Evolutionary conservation across 2,113 vertebrate genomes (phyloP).

Genomic region (Xenopus laevis): DNA sequence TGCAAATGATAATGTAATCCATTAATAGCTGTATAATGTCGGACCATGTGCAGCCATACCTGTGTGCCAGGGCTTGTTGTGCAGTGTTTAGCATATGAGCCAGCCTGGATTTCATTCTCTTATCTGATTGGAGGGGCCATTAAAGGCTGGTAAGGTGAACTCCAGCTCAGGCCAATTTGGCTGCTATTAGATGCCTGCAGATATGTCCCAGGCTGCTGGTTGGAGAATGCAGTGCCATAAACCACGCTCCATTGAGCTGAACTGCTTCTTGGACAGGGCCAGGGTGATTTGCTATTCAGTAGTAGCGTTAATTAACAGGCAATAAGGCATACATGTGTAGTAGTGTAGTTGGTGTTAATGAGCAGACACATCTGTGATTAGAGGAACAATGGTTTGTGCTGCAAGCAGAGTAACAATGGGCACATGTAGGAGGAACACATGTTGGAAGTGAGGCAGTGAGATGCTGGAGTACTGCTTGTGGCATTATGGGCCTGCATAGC

Average conservation of each 20-base stretch:
- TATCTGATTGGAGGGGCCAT: constrained; percentile 49
- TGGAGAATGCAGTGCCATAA: constrained; percentile 58
- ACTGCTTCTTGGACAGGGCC: constrained; percentile 41
- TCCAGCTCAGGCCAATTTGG: constrained; percentile 60
- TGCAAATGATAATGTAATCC: background rate
- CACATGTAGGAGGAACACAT: too few species aligned
- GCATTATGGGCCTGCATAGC: too few species aligned
- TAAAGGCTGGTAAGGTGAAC: constrained; percentile 57
- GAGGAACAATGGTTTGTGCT: too few species aligned
- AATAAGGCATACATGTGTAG: constrained; percentile 47
- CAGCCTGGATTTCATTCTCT: background rate
- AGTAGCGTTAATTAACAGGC: constrained; percentile 62
- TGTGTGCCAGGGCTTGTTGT: background rate
- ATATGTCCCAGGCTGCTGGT: constrained; percentile 56
- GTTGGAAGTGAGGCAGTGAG: background rate
- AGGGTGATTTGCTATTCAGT: constrained; percentile 38
- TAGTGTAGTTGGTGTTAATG: constrained; percentile 36
- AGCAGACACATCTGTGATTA: background rate
- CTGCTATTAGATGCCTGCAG: constrained; percentile 63
- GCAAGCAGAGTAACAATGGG: too few species aligned
- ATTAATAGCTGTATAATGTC: too few species aligned
- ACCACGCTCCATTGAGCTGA: constrained; percentile 54
- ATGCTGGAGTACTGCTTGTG: too few species aligned
- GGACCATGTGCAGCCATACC: too few species aligned
- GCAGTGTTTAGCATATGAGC: background rate